These are phyloP conservation scores for Hermodice carunculata DNA, from an alignment of 2,888 invertebrate species.

Conservation along the genomic window DNA sequence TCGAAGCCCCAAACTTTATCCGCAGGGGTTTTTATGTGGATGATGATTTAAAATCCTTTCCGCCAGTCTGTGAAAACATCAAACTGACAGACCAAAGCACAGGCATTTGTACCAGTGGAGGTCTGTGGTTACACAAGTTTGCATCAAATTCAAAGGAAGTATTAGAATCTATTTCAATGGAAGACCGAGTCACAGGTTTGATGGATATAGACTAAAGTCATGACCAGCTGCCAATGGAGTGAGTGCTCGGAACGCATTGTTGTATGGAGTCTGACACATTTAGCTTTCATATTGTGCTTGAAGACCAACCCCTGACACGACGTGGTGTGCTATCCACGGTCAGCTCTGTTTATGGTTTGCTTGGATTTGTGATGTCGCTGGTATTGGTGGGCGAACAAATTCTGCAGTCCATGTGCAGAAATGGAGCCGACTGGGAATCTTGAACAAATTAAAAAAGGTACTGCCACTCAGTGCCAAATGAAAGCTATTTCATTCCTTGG, in stretches of 20 bases:
- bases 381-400: constrained; percentile 35
- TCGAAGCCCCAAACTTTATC: background rate
- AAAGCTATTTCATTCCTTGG: too few species aligned
- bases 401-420: constrained; percentile 36
- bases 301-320: constrained; percentile 35
- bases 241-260: constrained; percentile 35
- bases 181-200: background rate
- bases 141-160: constrained; percentile 1
- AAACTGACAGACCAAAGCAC: background rate
- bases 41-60: constrained; percentile 9
- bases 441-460: too few species aligned
- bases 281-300: constrained; percentile 32
- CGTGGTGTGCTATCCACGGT: constrained; percentile 40
- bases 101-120: background rate
- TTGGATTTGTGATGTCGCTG: constrained; percentile 43
- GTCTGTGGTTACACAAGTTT: constrained; percentile 13
- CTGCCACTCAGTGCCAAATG: too few species aligned
- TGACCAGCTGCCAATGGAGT: background rate
- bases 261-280: constrained; percentile 40
- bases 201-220: background rate
- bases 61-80: background rate
- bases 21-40: constrained; percentile 16
- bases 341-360: constrained; percentile 41
- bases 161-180: background rate
- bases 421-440: constrained; percentile 39